Evolutionary conservation across 2,113 vertebrate species (phyloP).

Genomic region (Vulpes ferrilata): DNA sequence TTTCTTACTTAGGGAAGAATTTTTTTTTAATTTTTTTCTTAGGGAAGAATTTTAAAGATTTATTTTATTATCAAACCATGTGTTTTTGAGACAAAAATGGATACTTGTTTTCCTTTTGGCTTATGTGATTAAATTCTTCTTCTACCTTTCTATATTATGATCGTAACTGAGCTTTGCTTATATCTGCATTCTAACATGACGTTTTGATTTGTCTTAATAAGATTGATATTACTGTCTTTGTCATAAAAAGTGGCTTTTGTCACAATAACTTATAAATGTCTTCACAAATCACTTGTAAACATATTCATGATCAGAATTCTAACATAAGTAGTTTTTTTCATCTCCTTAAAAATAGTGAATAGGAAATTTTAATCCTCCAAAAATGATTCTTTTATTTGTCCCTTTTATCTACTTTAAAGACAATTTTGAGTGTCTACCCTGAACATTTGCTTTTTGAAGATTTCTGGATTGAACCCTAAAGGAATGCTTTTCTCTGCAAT

Average conservation of each 20-base stretch:
- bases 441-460: constrained; percentile 54
- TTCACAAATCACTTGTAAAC: background rate
- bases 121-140: background rate
- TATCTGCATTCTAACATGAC: background rate
- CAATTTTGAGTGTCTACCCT: constrained; percentile 11
- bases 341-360: background rate
- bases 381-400: background rate
- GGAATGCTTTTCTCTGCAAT: constrained; percentile 69
- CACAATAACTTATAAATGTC: background rate
- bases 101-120: background rate
- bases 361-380: background rate
- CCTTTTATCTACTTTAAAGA: background rate
- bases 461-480: constrained; percentile 40
- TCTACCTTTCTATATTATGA: background rate
- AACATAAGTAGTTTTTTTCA: background rate
- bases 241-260: background rate
- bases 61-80: background rate
- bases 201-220: background rate
- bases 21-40: background rate
- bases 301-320: background rate
- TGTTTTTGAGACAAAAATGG: background rate
- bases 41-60: background rate
- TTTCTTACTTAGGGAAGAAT: background rate
- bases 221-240: background rate
- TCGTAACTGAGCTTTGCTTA: background rate